A percentile compares a stretch with the other conserved stretches of the same genome.
Conservation (phyloP, 2,113 vertebrate species). For the Triplophysa dalaica region DNA sequence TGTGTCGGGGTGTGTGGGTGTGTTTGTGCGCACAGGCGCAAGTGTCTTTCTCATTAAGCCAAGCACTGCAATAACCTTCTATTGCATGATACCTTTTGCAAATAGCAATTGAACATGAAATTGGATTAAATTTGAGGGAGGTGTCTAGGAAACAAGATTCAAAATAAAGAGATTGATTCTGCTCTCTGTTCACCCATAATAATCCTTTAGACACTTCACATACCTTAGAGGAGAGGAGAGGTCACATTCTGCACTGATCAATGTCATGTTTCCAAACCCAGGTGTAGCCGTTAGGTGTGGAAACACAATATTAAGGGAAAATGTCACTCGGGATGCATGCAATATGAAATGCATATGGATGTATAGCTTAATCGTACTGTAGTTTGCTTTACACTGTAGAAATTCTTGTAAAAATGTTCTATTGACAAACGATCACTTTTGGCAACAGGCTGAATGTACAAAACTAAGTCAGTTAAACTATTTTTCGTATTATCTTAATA, state of each 20-base stretch:
- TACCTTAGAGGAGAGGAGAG: not conserved
- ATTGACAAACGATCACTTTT: no score
- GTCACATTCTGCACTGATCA: not conserved
- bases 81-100: slow-evolving; percentile 17
- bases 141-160: slow-evolving; percentile 12
- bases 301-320: no score
- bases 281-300: no score
- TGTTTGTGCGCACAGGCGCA: slow-evolving; percentile 18
- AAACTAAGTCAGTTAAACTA: no score
- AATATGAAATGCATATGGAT: no score
- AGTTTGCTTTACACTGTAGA: no score
- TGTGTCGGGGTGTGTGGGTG: slow-evolving; percentile 8
- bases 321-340: no score
- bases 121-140: not conserved
- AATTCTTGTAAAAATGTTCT: no score
- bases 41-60: slow-evolving; percentile 11
- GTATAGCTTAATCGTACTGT: no score
- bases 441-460: no score
- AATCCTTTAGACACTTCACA: slow-evolving; percentile 21
- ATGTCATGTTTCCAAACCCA: not conserved
- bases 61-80: slow-evolving; percentile 3
- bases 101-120: not conserved
- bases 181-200: not conserved
- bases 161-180: not conserved
- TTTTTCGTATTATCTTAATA: no score